These are phyloP conservation scores for Tetramorium bicarinatum DNA, from an alignment of 2,888 invertebrate genomes.

Conservation along the genomic window DNA sequence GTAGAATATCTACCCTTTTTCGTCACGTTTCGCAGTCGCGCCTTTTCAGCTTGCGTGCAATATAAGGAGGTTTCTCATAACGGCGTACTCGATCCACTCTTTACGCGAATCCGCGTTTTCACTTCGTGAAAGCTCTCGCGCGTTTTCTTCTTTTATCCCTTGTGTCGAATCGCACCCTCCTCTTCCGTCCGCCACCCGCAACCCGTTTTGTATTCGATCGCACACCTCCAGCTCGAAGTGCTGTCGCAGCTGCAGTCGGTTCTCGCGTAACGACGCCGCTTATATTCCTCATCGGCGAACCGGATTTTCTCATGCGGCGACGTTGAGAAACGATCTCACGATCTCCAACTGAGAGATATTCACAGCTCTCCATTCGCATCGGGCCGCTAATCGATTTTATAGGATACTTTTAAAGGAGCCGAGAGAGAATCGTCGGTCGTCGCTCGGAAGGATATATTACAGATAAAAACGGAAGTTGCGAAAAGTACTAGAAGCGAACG, in stretches of 20 bases:
- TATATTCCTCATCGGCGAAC: conserved; percentile 57
- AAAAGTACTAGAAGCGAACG: conserved; percentile 32
- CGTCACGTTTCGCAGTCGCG: conserved; percentile 60
- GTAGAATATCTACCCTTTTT: conserved; percentile 58
- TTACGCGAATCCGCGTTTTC: conserved; percentile 67
- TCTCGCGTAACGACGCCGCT: conserved; percentile 62
- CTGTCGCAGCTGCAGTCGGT: conserved; percentile 67
- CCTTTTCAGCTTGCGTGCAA: conserved; percentile 57
- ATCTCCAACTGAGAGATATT: conserved; percentile 54
- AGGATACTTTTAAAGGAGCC: conserved; percentile 39
- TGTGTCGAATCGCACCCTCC: conserved; percentile 31
- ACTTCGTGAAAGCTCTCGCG: conserved; percentile 33
- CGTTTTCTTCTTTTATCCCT: conserved; percentile 37
- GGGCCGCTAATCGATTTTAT: conserved; percentile 48
- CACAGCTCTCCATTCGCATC: conserved; percentile 20
- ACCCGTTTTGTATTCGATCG: conserved; percentile 73
- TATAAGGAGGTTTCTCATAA: conserved; percentile 67
- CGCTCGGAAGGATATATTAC: conserved; percentile 41
- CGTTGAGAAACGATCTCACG: conserved; percentile 68
- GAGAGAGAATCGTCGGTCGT: conserved; percentile 33
- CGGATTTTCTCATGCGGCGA: conserved; percentile 55
- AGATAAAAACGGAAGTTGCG: conserved; percentile 39
- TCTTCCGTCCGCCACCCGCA: conserved; percentile 28
- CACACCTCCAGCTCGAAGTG: conserved; percentile 44
- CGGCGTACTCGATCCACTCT: conserved; percentile 67